These are phyloP conservation scores for Passer domesticus DNA, from an alignment of 2,113 vertebrate species.

Conservation along the genomic window DNA sequence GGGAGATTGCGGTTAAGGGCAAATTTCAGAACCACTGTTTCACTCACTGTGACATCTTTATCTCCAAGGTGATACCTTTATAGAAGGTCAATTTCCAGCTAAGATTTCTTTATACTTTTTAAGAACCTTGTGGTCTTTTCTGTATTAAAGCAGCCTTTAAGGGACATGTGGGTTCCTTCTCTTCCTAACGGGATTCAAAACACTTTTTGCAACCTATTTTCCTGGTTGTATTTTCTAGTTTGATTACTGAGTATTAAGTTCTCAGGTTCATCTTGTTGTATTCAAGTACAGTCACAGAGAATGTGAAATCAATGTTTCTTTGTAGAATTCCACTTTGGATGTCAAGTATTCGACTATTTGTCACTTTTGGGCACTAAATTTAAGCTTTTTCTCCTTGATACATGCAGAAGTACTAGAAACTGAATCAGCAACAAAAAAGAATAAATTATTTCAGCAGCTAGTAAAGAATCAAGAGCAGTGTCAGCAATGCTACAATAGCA, in stretches of 20 bases:
- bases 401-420: neutral
- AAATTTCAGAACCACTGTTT: neutral
- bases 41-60: neutral
- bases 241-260: neutral
- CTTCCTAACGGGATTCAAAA: neutral
- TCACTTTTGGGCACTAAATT: neutral
- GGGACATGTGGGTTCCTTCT: neutral
- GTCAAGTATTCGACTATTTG: neutral
- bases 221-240: neutral
- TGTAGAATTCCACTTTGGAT: conserved; percentile 1
- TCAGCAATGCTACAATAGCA: neutral
- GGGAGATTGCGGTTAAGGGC: neutral
- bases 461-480: neutral
- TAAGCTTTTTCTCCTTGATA: neutral
- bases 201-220: neutral
- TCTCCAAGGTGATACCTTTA: neutral
- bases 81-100: neutral
- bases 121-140: neutral
- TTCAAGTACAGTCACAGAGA: neutral
- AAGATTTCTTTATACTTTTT: neutral
- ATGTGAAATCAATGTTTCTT: conserved; percentile 15
- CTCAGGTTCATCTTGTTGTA: neutral
- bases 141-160: neutral
- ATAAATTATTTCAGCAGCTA: neutral
- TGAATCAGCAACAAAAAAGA: conserved; percentile 13